These are phyloP conservation scores for Altica lythri DNA, from an alignment of 2,888 invertebrate species.

Conservation along the genomic window DNA sequence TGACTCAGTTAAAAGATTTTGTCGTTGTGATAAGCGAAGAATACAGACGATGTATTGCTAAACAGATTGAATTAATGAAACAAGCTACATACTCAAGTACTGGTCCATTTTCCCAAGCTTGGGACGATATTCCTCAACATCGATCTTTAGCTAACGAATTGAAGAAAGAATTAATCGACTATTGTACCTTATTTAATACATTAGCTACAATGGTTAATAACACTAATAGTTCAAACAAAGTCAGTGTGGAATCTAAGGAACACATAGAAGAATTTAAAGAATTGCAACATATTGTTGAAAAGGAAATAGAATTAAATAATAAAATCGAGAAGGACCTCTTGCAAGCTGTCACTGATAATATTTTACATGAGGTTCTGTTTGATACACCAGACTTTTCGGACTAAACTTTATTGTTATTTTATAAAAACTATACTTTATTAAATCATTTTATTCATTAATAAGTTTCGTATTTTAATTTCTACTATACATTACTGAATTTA, in stretches of 20 bases:
- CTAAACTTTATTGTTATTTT: too few relatives aligned
- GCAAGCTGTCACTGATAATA: conserved; percentile 46
- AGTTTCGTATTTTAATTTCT: too few relatives aligned
- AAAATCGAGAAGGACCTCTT: conserved; percentile 49
- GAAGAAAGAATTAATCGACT: conserved; percentile 49
- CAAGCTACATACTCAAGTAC: conserved; percentile 38
- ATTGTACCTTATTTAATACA: conserved; percentile 48
- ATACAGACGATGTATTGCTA: conserved; percentile 50
- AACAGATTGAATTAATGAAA: conserved; percentile 52
- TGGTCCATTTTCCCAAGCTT: conserved; percentile 47
- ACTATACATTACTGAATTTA: too few relatives aligned
- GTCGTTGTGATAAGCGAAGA: conserved; percentile 49
- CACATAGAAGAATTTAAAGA: conserved; percentile 40
- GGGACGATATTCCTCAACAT: conserved; percentile 51
- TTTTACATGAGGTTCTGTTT: conserved; percentile 37
- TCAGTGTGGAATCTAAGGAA: conserved; percentile 29
- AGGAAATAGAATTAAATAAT: conserved; percentile 48
- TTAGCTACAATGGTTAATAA: conserved; percentile 49
- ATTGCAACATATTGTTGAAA: conserved; percentile 44
- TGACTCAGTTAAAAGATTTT: conserved; percentile 48
- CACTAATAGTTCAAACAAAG: conserved; percentile 38
- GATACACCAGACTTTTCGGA: background rate
- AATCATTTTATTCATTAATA: too few relatives aligned
- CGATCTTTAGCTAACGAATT: conserved; percentile 48
- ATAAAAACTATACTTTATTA: conserved; percentile 1